Conservation (phyloP, 2,888 invertebrate genomes). For the Troides aeacus region DNA sequence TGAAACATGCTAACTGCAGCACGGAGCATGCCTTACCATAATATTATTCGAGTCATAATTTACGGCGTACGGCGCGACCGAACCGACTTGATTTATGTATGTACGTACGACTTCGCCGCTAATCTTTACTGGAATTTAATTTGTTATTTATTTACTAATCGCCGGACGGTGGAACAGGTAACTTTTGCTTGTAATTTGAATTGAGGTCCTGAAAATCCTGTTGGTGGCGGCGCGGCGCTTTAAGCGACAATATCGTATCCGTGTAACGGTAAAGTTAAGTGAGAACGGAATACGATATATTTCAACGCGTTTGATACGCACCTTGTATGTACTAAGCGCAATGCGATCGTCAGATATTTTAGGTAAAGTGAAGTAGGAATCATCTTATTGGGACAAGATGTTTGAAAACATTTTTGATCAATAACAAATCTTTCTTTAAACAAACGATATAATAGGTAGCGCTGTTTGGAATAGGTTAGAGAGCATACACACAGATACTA, state of each 20-base stretch:
- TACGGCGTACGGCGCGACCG: conserved; percentile 58
- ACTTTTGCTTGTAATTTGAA: conserved; percentile 49
- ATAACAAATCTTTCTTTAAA: too few species aligned
- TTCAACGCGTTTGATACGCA: background rate
- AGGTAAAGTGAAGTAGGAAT: too few species aligned
- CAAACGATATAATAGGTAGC: too few species aligned
- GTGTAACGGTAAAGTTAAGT: conserved; percentile 16
- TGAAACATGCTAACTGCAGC: conserved; percentile 29
- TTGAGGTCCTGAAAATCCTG: conserved; percentile 40
- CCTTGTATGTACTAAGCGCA: too few species aligned
- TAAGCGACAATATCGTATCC: conserved; percentile 13
- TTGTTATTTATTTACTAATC: conserved; percentile 55
- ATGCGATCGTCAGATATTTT: too few species aligned
- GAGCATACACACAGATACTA: too few species aligned
- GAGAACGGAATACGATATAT: background rate
- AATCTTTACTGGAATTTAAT: conserved; percentile 53
- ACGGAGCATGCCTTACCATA: conserved; percentile 56
- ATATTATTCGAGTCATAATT: conserved; percentile 76
- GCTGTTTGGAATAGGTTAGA: too few species aligned
- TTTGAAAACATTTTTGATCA: too few species aligned
- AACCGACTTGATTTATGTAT: conserved; percentile 72
- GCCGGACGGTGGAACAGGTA: conserved; percentile 46
- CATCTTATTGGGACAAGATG: too few species aligned
- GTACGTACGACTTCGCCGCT: conserved; percentile 41
- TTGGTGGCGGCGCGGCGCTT: conserved; percentile 33